Base-by-base conservation (phyloP, 2,113 vertebrate species). In the Polypterus senegalus region DNA sequence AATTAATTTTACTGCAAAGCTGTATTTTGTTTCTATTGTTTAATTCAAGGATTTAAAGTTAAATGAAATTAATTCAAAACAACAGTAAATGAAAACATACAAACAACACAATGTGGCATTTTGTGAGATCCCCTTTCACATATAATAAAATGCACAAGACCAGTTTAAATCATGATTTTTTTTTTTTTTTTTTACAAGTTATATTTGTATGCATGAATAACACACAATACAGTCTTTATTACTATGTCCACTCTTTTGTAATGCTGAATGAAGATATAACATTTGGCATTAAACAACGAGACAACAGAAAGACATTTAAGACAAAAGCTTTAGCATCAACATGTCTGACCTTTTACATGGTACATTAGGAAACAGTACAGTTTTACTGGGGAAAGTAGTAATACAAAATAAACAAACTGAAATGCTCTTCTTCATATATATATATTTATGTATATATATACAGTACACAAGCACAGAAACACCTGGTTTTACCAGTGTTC, bases 191-290 rank as follows among this genome's bases (percentile, higher is more conserved):
- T 77, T 73, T 63, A 87, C 83, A 72, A 78, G 86, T 96, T 95
- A 95, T 97, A 91, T 87, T 92, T 90, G 87, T 91, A 77, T 85
- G 83, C 83, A 84, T 91, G 82, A 90, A 84, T 87, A 89, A 82
- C 91, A 94, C 91, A 94, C 90, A 91, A 86, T 84, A 88, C 82
- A 84, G 81, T 73, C 89, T 92, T 94, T 92, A 93, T 81, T 86
- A 98, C 90, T 88, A 89, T 79, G 78, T 90, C 83, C 90, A 96
- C 92, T 82, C 85, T 71, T 64, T 71, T 77, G 84, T 86, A 89
- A 87, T 84, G 83, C 80, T 81, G 78, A 81, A 89, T 86, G 84
- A 83, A 87, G 86, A 86, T 88, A 91, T 76, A 86, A 87, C 66
- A 58, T 82, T 88, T 77, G 85, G 87, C 86, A 84, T 84, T 86